These are phyloP conservation scores for Polyommatus icarus DNA, from an alignment of 2,888 invertebrate genomes.

Conservation along the genomic window DNA sequence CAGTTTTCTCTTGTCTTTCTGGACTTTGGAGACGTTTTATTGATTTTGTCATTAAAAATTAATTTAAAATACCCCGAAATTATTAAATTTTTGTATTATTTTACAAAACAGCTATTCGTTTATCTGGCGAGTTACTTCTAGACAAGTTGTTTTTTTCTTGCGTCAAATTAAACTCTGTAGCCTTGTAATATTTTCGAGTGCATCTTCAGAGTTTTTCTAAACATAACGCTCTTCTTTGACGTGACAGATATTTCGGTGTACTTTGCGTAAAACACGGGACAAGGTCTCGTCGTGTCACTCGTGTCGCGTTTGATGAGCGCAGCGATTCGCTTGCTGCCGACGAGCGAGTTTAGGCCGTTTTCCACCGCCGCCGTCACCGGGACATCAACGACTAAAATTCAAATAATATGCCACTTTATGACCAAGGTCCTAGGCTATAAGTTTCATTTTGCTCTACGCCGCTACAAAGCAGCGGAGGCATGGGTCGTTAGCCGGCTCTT, in stretches of 20 bases:
- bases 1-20: not conserved
- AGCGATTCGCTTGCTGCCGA: not conserved
- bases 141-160: not conserved
- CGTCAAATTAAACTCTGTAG: not conserved
- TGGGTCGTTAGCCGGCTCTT: too few species aligned
- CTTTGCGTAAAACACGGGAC: constrained; percentile 16
- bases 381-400: too few species aligned
- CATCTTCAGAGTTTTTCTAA: not conserved
- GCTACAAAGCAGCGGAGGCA: too few species aligned
- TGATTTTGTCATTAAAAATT: not conserved
- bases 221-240: not conserved
- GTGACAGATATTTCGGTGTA: constrained; percentile 5
- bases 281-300: not conserved
- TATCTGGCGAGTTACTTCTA: too few species aligned
- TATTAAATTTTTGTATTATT: not conserved
- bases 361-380: too few species aligned
- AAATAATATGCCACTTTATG: too few species aligned
- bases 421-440: too few species aligned
- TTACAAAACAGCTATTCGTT: not conserved
- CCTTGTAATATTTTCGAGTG: not conserved
- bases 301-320: not conserved
- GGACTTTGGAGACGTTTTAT: not conserved
- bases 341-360: too few species aligned
- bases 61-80: not conserved
- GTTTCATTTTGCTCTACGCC: too few species aligned